A percentile compares a stretch with the other conserved stretches of the same genome.
These are phyloP conservation scores for Pogonus chalceus DNA, from an alignment of 1,140 invertebrate species.

Conservation along the genomic window DNA sequence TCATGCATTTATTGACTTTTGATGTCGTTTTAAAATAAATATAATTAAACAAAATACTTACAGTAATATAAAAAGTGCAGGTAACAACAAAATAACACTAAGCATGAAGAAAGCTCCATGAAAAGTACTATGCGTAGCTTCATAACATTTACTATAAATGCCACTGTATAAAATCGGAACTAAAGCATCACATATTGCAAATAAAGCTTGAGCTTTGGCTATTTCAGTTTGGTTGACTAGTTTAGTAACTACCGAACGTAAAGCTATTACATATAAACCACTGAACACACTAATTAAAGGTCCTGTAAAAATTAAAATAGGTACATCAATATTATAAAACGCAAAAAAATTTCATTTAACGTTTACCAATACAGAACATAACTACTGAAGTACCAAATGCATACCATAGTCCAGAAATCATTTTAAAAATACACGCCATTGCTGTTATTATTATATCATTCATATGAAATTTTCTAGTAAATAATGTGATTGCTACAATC, in stretches of 20 bases:
- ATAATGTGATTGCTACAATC: not conserved
- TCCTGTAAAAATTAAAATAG: not conserved
- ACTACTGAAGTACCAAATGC: not conserved
- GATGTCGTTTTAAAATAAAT: too few relatives aligned
- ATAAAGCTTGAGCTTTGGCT: not conserved
- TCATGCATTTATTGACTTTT: too few relatives aligned
- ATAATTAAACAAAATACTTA: not conserved
- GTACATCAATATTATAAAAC: not conserved
- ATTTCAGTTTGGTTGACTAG: not conserved
- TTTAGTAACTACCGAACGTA: not conserved
- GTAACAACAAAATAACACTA: not conserved
- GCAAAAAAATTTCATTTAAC: not conserved
- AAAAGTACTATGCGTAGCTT: not conserved
- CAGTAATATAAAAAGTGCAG: not conserved
- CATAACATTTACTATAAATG: not conserved
- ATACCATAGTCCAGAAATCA: not conserved
- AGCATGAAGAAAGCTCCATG: not conserved
- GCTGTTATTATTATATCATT: not conserved
- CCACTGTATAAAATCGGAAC: not conserved
- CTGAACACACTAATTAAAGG: not conserved
- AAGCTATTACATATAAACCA: not conserved
- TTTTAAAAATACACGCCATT: not conserved
- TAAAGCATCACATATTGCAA: not conserved
- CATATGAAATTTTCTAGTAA: not conserved
- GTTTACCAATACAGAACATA: not conserved